phyloP scores from a whole-genome alignment of 2,113 vertebrate genomes.

The Proterorhinus semilunaris region DNA sequence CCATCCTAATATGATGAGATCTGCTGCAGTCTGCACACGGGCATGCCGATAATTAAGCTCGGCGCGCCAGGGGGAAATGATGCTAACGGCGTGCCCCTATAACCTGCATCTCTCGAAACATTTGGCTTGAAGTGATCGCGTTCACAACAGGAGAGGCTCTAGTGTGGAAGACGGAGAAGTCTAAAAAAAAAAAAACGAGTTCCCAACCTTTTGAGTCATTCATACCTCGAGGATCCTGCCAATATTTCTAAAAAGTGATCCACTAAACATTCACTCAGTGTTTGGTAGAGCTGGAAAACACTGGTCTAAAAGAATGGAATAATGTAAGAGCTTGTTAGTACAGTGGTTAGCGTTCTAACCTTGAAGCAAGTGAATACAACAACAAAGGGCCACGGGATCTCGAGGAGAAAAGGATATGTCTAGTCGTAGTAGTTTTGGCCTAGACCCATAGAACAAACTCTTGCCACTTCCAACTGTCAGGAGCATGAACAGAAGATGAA shows the following conservation, averaged over 20 bases:
- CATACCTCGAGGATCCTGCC: too few relatives aligned
- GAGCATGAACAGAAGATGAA: not conserved
- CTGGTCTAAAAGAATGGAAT: not conserved
- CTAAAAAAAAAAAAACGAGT: not conserved
- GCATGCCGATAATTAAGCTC: conserved; percentile 70
- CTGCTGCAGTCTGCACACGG: conserved; percentile 58
- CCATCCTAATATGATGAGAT: conserved; percentile 67
- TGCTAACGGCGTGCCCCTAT: conserved; percentile 59
- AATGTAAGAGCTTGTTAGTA: not conserved
- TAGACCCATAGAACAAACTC: not conserved
- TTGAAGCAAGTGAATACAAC: not conserved
- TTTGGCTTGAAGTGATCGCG: conserved; percentile 51
- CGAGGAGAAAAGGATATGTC: not conserved
- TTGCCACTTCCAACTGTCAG: not conserved
- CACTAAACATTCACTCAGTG: too few relatives aligned
- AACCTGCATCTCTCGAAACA: conserved; percentile 51
- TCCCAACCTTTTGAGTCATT: too few relatives aligned
- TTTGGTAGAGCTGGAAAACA: too few relatives aligned
- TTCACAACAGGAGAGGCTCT: not conserved
- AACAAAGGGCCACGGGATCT: too few relatives aligned
- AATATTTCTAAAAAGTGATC: too few relatives aligned
- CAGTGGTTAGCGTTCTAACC: not conserved
- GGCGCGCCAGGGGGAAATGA: conserved; percentile 71
- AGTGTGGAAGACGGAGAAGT: conserved; percentile 23
- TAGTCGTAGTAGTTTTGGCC: too few relatives aligned